A percentile compares a stretch with the other conserved stretches of the same genome.
Conservation (phyloP, 2,888 invertebrate genomes). For the Meteorus cinctellus region DNA sequence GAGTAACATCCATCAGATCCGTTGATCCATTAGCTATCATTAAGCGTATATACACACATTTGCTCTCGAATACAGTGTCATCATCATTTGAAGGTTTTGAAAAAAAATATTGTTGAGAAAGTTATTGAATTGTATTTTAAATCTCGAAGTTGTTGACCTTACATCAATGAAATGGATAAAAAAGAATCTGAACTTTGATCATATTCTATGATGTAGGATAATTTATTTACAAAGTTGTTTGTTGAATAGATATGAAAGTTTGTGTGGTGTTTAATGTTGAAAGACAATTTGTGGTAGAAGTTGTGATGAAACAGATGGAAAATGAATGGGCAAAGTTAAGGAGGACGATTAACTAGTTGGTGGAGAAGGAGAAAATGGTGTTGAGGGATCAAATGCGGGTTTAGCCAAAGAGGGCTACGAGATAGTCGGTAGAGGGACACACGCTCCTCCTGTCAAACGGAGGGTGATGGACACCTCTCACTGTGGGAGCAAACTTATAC, state of each 20-base stretch:
- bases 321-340: conserved; percentile 24
- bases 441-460: conserved; percentile 70
- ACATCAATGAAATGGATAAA: too few relatives aligned
- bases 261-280: not conserved
- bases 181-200: too few relatives aligned
- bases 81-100: not conserved
- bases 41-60: conserved; percentile 1
- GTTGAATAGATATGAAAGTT: too few relatives aligned
- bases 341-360: conserved; percentile 40
- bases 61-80: not conserved
- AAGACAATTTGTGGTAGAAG: not conserved
- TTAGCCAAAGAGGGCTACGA: conserved; percentile 42
- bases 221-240: too few relatives aligned
- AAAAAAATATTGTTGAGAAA: too few relatives aligned
- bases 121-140: too few relatives aligned
- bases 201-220: too few relatives aligned
- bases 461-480: conserved; percentile 72
- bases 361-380: conserved; percentile 28
- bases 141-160: too few relatives aligned
- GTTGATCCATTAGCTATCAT: conserved; percentile 25
- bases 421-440: conserved; percentile 53
- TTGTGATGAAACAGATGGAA: conserved; percentile 18
- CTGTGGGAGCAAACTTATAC: conserved; percentile 66
- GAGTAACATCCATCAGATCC: conserved; percentile 19
- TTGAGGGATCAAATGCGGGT: conserved; percentile 40